Evolutionary conservation across 2,797 vertebrate genomes (phyloP).

Genomic region (Sebastes wilsoni): DNA sequence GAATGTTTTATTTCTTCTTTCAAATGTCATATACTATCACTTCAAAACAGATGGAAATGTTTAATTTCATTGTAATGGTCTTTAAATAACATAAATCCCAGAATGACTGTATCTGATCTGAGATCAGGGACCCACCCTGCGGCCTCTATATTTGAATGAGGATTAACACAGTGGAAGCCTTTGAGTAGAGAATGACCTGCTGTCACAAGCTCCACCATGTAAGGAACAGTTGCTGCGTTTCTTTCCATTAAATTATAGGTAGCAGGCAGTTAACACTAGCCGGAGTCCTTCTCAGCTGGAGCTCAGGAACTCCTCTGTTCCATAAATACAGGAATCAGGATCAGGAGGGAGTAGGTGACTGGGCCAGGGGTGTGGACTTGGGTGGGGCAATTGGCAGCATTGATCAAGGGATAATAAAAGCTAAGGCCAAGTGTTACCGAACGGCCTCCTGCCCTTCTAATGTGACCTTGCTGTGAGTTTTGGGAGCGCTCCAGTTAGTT

Average conservation of each 20-base stretch:
- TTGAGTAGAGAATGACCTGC: slow-evolving; percentile 48
- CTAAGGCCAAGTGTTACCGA: slow-evolving; percentile 49
- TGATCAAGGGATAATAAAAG: slow-evolving; percentile 70
- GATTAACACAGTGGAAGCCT: slow-evolving; percentile 59
- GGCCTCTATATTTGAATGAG: slow-evolving; percentile 22
- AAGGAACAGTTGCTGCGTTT: slow-evolving; percentile 69
- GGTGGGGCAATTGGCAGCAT: slow-evolving; percentile 53
- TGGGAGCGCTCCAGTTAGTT: slow-evolving; percentile 44
- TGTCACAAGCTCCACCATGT: slow-evolving; percentile 40
- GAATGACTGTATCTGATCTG: slow-evolving; percentile 19
- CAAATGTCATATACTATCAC: neutral
- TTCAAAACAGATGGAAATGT: neutral
- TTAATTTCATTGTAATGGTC: slow-evolving; percentile 5
- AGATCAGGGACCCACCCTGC: slow-evolving; percentile 22
- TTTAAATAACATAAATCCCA: slow-evolving; percentile 25
- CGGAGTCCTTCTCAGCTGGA: slow-evolving; percentile 55
- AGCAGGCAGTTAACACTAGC: slow-evolving; percentile 61
- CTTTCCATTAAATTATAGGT: slow-evolving; percentile 59
- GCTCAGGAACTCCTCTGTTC: slow-evolving; percentile 70
- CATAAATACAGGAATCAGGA: slow-evolving; percentile 72
- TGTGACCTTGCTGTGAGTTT: slow-evolving; percentile 30
- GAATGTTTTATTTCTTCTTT: neutral
- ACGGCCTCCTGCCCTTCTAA: slow-evolving; percentile 42
- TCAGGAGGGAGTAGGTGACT: slow-evolving; percentile 52
- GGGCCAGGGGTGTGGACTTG: slow-evolving; percentile 17